These are phyloP conservation scores for Sparidentex hasta DNA, from an alignment of 2,797 vertebrate genomes.

Conservation along the genomic window DNA sequence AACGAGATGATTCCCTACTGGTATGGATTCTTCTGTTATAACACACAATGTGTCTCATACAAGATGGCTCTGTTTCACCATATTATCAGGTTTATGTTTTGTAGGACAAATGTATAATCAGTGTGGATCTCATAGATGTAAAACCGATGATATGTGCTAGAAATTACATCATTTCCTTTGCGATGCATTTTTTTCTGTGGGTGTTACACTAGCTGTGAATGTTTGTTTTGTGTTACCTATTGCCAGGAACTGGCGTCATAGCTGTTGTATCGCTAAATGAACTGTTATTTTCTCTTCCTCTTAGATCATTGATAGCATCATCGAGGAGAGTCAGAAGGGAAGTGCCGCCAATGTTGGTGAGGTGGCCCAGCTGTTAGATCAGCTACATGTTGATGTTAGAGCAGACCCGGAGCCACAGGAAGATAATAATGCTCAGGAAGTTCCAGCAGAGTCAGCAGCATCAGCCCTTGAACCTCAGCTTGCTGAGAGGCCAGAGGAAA, in stretches of 20 bases:
- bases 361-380: constrained; percentile 84
- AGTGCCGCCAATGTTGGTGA: constrained; percentile 80
- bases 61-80: neutral
- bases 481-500: constrained; percentile 72
- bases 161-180: neutral
- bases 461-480: constrained; percentile 65
- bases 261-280: neutral
- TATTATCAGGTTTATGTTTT: neutral
- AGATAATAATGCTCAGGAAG: constrained; percentile 54
- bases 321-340: constrained; percentile 94
- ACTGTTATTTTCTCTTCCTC: constrained; percentile 55
- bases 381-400: constrained; percentile 68
- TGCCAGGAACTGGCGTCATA: neutral
- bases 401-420: constrained; percentile 54
- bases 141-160: neutral
- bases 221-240: neutral
- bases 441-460: constrained; percentile 46
- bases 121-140: neutral
- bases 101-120: too few relatives aligned
- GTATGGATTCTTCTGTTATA: constrained; percentile 56
- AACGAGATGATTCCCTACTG: constrained; percentile 84
- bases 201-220: neutral
- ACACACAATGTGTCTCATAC: neutral
- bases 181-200: neutral
- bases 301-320: constrained; percentile 97